Evolutionary conservation across 2,113 vertebrate species (phyloP).

Genomic region (Abramis brama): DNA sequence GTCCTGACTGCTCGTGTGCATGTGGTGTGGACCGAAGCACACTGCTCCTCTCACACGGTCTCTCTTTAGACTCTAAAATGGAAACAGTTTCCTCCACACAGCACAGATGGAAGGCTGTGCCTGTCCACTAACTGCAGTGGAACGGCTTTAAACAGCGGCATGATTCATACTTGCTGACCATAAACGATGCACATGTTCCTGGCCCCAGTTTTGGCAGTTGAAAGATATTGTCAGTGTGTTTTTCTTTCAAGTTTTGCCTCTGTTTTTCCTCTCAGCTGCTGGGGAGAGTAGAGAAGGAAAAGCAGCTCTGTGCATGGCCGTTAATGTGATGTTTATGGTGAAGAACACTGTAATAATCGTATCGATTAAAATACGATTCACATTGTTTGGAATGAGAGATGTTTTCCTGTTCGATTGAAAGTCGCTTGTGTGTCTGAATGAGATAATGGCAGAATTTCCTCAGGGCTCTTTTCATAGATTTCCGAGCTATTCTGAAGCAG

Average conservation of each 20-base stretch:
- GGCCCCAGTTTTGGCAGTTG: constrained; percentile 43
- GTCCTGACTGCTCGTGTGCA: constrained; percentile 41
- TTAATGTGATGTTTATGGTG: constrained; percentile 35
- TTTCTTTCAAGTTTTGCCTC: constrained; percentile 25
- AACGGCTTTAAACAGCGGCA: constrained; percentile 38
- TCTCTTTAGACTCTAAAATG: constrained; percentile 38
- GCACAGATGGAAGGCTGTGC: constrained; percentile 44
- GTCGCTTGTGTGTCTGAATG: neutral
- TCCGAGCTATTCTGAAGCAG: constrained; percentile 14
- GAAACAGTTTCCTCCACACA: constrained; percentile 40
- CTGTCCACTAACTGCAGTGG: constrained; percentile 38
- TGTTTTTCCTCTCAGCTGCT: constrained; percentile 28
- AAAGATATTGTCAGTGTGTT: constrained; percentile 41
- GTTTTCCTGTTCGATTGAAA: constrained; percentile 9
- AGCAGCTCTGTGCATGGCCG: constrained; percentile 1
- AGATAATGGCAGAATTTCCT: neutral
- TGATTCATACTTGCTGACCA: constrained; percentile 57
- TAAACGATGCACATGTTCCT: constrained; percentile 56
- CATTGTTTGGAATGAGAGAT: neutral
- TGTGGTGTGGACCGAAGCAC: constrained; percentile 38
- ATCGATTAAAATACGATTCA: constrained; percentile 11
- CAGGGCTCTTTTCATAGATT: neutral
- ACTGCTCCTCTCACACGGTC: constrained; percentile 33
- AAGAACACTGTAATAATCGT: constrained; percentile 7
- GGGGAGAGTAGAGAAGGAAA: constrained; percentile 18